These are phyloP conservation scores for Drosophila repleta DNA, from an alignment of 1,140 invertebrate species.

Conservation along the genomic window DNA sequence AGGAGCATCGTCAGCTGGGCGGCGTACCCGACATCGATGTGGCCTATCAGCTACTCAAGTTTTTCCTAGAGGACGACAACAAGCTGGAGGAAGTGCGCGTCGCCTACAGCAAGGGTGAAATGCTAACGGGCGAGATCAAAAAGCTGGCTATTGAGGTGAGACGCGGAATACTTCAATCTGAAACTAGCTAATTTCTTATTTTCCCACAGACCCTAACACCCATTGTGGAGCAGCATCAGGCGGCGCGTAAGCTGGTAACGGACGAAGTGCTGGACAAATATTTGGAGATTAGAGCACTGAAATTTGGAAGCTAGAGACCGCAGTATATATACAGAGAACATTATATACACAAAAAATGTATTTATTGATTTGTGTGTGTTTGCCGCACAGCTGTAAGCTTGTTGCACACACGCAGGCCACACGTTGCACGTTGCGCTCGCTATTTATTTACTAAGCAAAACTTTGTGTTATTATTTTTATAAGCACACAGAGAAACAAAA, in stretches of 20 bases:
- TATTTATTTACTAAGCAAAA: conserved; percentile 68
- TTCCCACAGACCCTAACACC: conserved; percentile 84
- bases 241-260: conserved; percentile 91
- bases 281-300: conserved; percentile 93
- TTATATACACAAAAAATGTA: conserved; percentile 54
- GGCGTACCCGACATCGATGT: conserved; percentile 98
- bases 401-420: conserved; percentile 45
- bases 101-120: conserved; percentile 94
- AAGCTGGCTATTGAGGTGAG: conserved; percentile 91
- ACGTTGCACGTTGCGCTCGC: conserved; percentile 51
- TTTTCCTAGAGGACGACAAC: conserved; percentile 98
- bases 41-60: conserved; percentile 97
- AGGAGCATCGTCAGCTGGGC: conserved; percentile 95
- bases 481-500: conserved; percentile 29
- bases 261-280: conserved; percentile 93
- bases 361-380: conserved; percentile 50
- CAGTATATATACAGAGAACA: background rate
- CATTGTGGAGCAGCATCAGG: conserved; percentile 93
- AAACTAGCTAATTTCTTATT: background rate
- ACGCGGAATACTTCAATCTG: background rate
- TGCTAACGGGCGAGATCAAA: conserved; percentile 98
- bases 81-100: conserved; percentile 92
- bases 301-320: conserved; percentile 82
- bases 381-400: conserved; percentile 49
- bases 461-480: conserved; percentile 70